These are phyloP conservation scores for Danaus melanippus DNA, from an alignment of 1,140 invertebrate species.

Conservation along the genomic window DNA sequence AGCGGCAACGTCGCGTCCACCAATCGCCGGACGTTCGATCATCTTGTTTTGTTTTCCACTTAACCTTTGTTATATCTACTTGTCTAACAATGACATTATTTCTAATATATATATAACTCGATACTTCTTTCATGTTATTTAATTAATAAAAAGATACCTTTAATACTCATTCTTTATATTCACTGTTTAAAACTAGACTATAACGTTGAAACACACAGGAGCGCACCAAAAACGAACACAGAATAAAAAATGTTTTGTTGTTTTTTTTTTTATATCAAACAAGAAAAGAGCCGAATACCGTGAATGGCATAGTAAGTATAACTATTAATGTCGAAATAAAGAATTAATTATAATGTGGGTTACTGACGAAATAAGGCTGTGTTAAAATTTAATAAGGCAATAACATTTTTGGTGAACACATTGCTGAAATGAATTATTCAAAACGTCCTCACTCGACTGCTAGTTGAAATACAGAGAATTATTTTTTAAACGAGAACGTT, in stretches of 20 bases:
- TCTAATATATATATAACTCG: no score
- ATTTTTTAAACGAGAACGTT: no score
- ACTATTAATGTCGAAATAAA: constrained; percentile 11
- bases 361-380: constrained; percentile 25
- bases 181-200: no score
- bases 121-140: no score
- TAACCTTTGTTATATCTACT: constrained; percentile 17
- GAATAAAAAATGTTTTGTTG: no score
- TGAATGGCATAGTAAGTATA: background rate
- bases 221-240: no score
- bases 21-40: constrained; percentile 58
- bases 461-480: no score
- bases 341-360: constrained; percentile 36
- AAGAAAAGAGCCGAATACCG: no score
- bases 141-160: no score
- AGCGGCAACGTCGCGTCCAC: constrained; percentile 66
- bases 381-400: constrained; percentile 23
- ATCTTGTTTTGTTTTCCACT: constrained; percentile 42
- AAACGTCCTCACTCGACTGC: background rate
- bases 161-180: no score
- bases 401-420: constrained; percentile 10
- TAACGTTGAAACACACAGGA: no score
- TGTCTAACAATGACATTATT: background rate
- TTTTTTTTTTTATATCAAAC: no score
- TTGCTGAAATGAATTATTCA: constrained; percentile 27